phyloP scores from a whole-genome alignment of 2,888 invertebrate species.

The Cheilosia grossa region DNA sequence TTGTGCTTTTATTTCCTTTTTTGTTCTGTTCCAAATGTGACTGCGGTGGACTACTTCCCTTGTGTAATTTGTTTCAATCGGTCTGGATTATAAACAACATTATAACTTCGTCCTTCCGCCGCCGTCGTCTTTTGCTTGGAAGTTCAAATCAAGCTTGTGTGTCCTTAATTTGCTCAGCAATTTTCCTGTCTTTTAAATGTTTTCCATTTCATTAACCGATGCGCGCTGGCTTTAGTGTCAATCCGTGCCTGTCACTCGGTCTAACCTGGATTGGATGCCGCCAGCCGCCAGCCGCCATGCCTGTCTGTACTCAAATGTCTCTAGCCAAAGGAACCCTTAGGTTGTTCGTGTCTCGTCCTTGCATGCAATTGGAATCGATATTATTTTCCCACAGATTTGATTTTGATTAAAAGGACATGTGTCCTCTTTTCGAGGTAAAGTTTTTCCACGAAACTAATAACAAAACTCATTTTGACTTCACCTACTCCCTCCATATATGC shows the following conservation, averaged over 20 bases:
- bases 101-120: constrained; percentile 27
- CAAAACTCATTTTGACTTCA: constrained; percentile 54
- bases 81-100: constrained; percentile 69
- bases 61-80: constrained; percentile 69
- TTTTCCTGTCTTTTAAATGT: constrained; percentile 67
- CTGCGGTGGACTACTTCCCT: constrained; percentile 42
- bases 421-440: constrained; percentile 30
- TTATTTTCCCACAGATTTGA: constrained; percentile 58
- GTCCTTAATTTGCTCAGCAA: constrained; percentile 49
- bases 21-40: not conserved
- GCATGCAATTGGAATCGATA: constrained; percentile 63
- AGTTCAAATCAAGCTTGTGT: not conserved
- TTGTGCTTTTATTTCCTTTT: constrained; percentile 5
- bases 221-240: constrained; percentile 41
- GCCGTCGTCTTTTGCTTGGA: not conserved
- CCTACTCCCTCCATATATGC: not conserved
- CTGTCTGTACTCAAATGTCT: constrained; percentile 44
- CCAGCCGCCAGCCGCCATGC: not conserved
- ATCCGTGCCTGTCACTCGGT: constrained; percentile 63
- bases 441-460: constrained; percentile 60
- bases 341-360: constrained; percentile 33
- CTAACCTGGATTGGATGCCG: constrained; percentile 9
- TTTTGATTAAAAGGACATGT: constrained; percentile 66
- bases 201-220: constrained; percentile 70
- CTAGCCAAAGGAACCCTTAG: constrained; percentile 8